Evolutionary conservation across 2,888 invertebrate species (phyloP).

Genomic region (Vannuccia rotundouncinata): DNA sequence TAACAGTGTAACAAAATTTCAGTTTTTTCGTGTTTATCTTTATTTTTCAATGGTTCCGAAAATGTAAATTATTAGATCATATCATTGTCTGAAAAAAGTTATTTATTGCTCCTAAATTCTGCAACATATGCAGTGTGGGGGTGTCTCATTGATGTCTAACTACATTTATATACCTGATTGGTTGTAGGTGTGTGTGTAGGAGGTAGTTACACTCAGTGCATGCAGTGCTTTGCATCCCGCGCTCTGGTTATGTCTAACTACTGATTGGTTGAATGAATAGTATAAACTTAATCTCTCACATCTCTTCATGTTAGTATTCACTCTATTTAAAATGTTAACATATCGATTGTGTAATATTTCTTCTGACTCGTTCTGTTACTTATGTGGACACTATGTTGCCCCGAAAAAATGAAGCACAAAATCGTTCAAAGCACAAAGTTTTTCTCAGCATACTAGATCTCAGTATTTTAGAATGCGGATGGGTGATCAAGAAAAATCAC

Average conservation of each 20-base stretch:
- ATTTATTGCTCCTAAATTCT: constrained; percentile 19
- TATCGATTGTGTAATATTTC: not conserved
- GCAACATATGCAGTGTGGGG: constrained; percentile 7
- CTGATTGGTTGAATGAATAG: not conserved
- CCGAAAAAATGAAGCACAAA: not conserved
- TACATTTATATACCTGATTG: not conserved
- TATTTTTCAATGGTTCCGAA: not conserved
- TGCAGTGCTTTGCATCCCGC: no score
- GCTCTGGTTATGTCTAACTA: not conserved
- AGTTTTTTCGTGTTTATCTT: not conserved
- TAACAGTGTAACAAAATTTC: not conserved
- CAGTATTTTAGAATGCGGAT: not conserved
- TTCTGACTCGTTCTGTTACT: not conserved
- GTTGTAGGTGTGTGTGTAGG: no score
- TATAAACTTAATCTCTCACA: not conserved
- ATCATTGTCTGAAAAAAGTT: not conserved
- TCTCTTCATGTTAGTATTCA: not conserved
- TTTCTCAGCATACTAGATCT: not conserved
- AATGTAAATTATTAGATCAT: not conserved
- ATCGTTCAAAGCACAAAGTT: not conserved
- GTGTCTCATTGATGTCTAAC: not conserved
- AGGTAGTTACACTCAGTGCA: no score
- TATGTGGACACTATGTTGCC: constrained; percentile 1
- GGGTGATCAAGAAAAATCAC: constrained; percentile 29
- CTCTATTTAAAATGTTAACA: not conserved